phyloP scores from a whole-genome alignment of 2,797 vertebrate genomes.

The Tapera naevia region DNA sequence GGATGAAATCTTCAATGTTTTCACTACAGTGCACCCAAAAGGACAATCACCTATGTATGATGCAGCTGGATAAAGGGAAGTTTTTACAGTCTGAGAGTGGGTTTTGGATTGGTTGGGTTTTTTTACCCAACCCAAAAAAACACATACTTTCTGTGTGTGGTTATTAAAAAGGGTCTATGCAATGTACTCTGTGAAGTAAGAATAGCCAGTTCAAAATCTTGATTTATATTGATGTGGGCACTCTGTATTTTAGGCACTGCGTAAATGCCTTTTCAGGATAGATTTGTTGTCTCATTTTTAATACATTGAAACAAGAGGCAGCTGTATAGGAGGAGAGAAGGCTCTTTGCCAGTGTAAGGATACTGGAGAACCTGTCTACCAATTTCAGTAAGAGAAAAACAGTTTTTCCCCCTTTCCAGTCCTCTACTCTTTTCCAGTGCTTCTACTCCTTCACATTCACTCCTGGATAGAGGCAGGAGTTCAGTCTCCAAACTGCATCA shows the following conservation, averaged over 20 bases:
- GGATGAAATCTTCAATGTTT: background rate
- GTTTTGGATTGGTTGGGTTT: background rate
- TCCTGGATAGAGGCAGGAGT: background rate
- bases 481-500: background rate
- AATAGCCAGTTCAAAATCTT: background rate
- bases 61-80: background rate
- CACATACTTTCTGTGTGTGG: background rate
- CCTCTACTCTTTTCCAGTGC: background rate
- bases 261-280: background rate
- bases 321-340: slow-evolving; percentile 28
- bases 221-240: background rate
- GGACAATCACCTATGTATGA: background rate
- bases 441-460: background rate
- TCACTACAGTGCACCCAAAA: background rate
- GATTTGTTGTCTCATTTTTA: slow-evolving; percentile 3
- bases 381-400: background rate
- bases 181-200: background rate
- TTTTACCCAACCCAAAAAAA: background rate
- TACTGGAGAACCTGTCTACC: background rate
- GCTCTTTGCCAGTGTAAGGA: slow-evolving; percentile 5
- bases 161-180: background rate
- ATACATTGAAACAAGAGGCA: slow-evolving; percentile 8
- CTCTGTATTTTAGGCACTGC: background rate
- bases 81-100: background rate
- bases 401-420: background rate